A percentile compares a stretch with the other conserved stretches of the same genome.
Evolutionary conservation across 2,113 vertebrate genomes (phyloP).

Genomic region (Lophius piscatorius): DNA sequence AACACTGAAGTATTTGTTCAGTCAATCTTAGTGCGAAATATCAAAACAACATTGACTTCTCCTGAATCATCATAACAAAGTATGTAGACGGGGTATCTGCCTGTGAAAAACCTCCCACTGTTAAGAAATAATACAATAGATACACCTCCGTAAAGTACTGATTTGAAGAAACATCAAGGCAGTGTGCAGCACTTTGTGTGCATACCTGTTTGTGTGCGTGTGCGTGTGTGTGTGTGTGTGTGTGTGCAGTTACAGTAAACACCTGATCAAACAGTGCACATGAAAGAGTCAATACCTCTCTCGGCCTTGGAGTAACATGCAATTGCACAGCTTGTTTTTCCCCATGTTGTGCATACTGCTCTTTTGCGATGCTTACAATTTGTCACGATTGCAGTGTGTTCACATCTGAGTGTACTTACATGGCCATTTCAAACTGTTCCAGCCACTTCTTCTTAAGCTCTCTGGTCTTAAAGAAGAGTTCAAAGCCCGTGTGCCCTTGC

Average conservation of each 20-base stretch:
- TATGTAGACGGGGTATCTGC: constrained; percentile 25
- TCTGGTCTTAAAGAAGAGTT: constrained; percentile 94
- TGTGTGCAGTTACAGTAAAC: constrained; percentile 53
- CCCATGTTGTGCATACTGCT: constrained; percentile 3
- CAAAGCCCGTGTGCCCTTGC: constrained; percentile 90
- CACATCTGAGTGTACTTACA: constrained; percentile 82
- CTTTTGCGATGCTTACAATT: constrained; percentile 1
- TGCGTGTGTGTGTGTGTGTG: constrained; percentile 10
- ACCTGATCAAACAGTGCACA: constrained; percentile 70
- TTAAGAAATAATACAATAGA: constrained; percentile 52
- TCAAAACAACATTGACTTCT: constrained; percentile 48
- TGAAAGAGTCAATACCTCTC: constrained; percentile 64
- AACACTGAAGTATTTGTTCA: constrained; percentile 48
- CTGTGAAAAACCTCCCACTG: constrained; percentile 36
- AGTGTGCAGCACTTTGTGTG: constrained; percentile 34
- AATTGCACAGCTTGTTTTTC: constrained; percentile 11
- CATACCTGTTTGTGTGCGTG: constrained; percentile 6
- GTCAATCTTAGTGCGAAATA: constrained; percentile 34
- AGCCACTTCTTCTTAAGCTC: constrained; percentile 98
- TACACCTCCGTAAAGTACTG: constrained; percentile 30
- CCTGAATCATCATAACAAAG: constrained; percentile 42
- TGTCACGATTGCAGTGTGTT: constrained; percentile 2
- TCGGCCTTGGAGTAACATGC: constrained; percentile 51
- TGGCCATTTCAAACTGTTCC: constrained; percentile 95
- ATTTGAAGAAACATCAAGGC: constrained; percentile 26